Evolutionary conservation across 2,113 vertebrate genomes (phyloP).

Genomic region (Hirundichthys speculiger): DNA sequence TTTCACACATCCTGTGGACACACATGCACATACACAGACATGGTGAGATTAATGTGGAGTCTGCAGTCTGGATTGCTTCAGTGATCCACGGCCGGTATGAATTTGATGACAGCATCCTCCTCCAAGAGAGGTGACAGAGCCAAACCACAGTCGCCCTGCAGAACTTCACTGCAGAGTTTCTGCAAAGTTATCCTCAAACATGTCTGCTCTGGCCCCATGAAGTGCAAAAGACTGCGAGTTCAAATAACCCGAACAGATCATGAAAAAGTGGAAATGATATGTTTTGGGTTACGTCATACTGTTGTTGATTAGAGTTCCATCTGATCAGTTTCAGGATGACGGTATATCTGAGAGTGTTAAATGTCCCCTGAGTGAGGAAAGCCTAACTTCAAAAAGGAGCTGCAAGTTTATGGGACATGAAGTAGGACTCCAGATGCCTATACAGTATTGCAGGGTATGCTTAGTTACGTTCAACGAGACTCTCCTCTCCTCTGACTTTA

Average conservation of each 20-base stretch:
- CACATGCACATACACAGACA: constrained; percentile 17
- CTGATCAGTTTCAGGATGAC: too few species aligned
- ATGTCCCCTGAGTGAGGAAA: too few species aligned
- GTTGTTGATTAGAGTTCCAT: too few species aligned
- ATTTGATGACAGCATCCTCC: constrained; percentile 43
- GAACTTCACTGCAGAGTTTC: constrained; percentile 12
- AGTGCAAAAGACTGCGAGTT: background rate
- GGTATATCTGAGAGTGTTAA: too few species aligned
- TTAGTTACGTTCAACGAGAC: too few species aligned
- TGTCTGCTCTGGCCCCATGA: background rate
- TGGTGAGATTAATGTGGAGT: constrained; percentile 59
- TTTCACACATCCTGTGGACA: background rate
- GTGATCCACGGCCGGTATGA: constrained; percentile 44
- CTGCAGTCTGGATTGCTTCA: constrained; percentile 50
- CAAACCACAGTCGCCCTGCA: constrained; percentile 49
- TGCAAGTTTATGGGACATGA: too few species aligned
- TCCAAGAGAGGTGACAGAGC: constrained; percentile 39
- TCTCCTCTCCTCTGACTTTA: constrained; percentile 45
- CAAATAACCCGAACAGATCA: too few species aligned
- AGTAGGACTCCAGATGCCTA: too few species aligned
- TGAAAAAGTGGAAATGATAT: constrained; percentile 15
- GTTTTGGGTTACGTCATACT: background rate
- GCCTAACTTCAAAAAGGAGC: too few species aligned
- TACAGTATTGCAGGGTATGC: too few species aligned
- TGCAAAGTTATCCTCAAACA: constrained; percentile 37